Conservation (phyloP, 2,113 vertebrate species). For the Capricornis sumatraensis region DNA sequence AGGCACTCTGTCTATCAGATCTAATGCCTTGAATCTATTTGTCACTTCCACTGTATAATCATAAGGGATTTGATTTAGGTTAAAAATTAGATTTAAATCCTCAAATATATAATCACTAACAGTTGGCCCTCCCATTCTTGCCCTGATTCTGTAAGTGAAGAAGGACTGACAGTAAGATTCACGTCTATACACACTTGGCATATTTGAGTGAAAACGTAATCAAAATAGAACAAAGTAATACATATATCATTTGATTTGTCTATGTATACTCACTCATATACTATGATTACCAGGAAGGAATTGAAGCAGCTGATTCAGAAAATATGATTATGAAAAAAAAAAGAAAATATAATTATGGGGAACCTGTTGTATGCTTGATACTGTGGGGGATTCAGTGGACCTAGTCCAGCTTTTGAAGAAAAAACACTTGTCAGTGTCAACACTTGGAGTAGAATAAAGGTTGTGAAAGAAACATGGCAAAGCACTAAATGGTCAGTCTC, state of each 20-base stretch:
- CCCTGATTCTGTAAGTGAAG: not conserved
- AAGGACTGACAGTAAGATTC: not conserved
- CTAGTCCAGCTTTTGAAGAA: not conserved
- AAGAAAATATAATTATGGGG: not conserved
- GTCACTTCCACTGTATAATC: not conserved
- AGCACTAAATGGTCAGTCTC: accelerated
- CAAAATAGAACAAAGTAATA: not conserved
- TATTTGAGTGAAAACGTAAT: not conserved
- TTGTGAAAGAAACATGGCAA: not conserved
- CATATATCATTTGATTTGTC: not conserved
- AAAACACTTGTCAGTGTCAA: not conserved
- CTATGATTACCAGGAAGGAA: not conserved
- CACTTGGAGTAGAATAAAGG: not conserved
- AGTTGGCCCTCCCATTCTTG: not conserved
- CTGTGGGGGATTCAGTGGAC: not conserved
- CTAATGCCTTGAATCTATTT: not conserved
- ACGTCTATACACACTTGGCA: not conserved
- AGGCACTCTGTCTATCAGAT: not conserved
- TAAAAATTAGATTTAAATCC: not conserved
- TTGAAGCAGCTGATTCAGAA: not conserved
- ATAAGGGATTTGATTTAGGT: not conserved
- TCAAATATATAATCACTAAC: not conserved
- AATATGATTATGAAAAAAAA: not conserved
- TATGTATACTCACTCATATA: not conserved
- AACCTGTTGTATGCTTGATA: not conserved